Base-by-base conservation (phyloP, 2,113 vertebrate genomes). In the Perognathus longimembris region DNA sequence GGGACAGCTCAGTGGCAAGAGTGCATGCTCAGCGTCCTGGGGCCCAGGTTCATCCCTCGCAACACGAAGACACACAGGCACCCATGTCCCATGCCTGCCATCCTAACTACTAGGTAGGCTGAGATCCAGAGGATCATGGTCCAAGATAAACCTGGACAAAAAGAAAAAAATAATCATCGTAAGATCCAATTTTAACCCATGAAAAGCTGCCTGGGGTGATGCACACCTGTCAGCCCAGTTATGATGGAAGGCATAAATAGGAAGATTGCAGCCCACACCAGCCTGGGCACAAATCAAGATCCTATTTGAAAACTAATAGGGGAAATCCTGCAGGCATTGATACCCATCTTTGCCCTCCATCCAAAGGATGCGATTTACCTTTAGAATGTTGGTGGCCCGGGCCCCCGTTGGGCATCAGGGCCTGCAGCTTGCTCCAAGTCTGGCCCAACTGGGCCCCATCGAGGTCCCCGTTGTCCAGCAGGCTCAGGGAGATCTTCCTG, bases 401-500 rank as follows among this genome's bases (percentile, higher is more conserved):
- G 84, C 81, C 85, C 24, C 59, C 79, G 40, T 95, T 81, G 0
- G 69, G 30, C 8, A 4, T 57, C 0, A 89, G 85, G 5, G 42
- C 61, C 94, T 93, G 95, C 28, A 70, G 42, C 75, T 83, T 91
- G 34, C 38, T 93, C 91, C 81, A 82, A 54, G 9, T 64, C 83
- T 96, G 61, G 3, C 59, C 93, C n/a, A 94, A 66, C 59, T 95
- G 67, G 28, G 66, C 93, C 70, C 88, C 26, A 34, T 95, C 96
- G 32, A 92, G 57, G 42, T 98, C 97, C 94, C 96, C 97, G 75
- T 98, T 98, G 95, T 97, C 97, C 96, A 98, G 97, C 70, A 98
- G 79, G 6, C 96, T 97, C 40, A 99, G 93, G 15, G 98, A 96
- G 36, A 98, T 98, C 91, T 98, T 98, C 89, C 98, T 95, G 28